These are phyloP conservation scores for Rhagophthalmus giganteus DNA, from an alignment of 2,888 invertebrate species.

Conservation along the genomic window DNA sequence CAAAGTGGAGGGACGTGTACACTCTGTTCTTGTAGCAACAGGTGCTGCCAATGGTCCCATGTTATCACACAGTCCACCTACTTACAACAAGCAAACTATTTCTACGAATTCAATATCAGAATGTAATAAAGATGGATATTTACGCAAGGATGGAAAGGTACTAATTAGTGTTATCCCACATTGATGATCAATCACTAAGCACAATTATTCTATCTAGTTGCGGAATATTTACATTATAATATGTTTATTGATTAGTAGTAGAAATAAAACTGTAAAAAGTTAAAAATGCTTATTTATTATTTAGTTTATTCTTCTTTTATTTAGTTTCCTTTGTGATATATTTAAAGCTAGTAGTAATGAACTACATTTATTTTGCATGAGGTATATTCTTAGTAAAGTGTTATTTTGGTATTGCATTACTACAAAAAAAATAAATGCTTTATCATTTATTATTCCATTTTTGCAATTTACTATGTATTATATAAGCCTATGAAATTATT, in stretches of 20 bases:
- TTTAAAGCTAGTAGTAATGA: not conserved
- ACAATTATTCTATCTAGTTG: conserved; percentile 24
- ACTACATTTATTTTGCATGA: not conserved
- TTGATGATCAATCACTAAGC: conserved; percentile 29
- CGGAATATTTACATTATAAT: conserved; percentile 23
- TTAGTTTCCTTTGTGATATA: not conserved
- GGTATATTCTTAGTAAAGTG: not conserved
- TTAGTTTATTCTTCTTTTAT: conserved; percentile 12
- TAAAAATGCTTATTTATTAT: conserved; percentile 15
- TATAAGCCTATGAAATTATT: too few species aligned
- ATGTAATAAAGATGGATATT: conserved; percentile 47
- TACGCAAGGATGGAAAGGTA: conserved; percentile 52
- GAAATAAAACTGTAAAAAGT: conserved; percentile 1
- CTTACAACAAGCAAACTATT: conserved; percentile 48
- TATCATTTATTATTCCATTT: too few species aligned
- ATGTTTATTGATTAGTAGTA: conserved; percentile 7
- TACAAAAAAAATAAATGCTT: too few species aligned
- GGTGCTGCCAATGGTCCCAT: conserved; percentile 54
- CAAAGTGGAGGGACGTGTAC: conserved; percentile 48
- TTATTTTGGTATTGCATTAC: not conserved
- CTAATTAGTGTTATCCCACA: conserved; percentile 29
- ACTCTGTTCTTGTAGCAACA: conserved; percentile 53
- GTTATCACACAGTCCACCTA: conserved; percentile 51
- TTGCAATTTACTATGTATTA: too few species aligned
- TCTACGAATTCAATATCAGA: conserved; percentile 42